Conservation (phyloP, 2,888 invertebrate genomes). For the Ormia ochracea region DNA sequence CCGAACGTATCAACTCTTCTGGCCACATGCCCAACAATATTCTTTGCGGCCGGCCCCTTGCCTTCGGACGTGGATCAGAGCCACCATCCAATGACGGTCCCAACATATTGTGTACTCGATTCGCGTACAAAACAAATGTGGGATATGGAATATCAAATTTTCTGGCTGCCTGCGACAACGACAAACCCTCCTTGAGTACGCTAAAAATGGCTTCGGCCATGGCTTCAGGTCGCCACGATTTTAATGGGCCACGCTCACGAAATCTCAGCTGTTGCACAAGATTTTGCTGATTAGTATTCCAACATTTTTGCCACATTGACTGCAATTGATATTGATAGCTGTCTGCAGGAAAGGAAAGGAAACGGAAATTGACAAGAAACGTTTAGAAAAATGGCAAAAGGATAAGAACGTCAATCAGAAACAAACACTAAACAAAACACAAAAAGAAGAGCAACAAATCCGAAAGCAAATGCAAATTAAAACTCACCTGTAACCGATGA, state of each 20-base stretch:
- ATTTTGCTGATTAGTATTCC: constrained; percentile 94
- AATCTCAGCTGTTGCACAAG: constrained; percentile 92
- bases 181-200: constrained; percentile 92
- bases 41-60: constrained; percentile 92
- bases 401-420: constrained; percentile 28
- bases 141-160: constrained; percentile 97
- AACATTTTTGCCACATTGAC: constrained; percentile 97
- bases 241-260: constrained; percentile 93
- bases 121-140: constrained; percentile 94
- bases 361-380: constrained; percentile 51
- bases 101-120: constrained; percentile 94
- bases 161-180: constrained; percentile 91
- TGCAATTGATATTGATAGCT: constrained; percentile 97
- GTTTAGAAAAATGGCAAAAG: constrained; percentile 16
- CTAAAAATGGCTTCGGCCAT: constrained; percentile 97
- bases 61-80: constrained; percentile 93
- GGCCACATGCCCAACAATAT: constrained; percentile 95
- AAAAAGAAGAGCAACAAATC: neutral
- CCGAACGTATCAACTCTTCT: constrained; percentile 93
- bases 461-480: constrained; percentile 38
- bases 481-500: constrained; percentile 75
- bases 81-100: constrained; percentile 94
- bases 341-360: constrained; percentile 79
- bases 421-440: neutral
- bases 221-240: constrained; percentile 95